phyloP scores from a whole-genome alignment of 2,113 vertebrate genomes.

The Equus przewalskii region DNA sequence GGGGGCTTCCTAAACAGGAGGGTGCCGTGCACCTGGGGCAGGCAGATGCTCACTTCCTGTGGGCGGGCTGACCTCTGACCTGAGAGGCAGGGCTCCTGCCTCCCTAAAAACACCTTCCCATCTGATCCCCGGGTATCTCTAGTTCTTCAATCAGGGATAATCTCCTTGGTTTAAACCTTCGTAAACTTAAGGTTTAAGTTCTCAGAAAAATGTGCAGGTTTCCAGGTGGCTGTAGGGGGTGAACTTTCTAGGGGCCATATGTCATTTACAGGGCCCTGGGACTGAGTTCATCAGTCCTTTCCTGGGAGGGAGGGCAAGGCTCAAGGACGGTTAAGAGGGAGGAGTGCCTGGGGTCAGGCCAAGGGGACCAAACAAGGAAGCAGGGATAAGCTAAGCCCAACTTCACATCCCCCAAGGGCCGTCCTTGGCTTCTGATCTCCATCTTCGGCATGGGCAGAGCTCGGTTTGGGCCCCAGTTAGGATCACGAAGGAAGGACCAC shows the following conservation, averaged over 20 bases:
- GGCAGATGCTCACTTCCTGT: neutral
- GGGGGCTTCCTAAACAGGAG: neutral
- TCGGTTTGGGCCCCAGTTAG: neutral
- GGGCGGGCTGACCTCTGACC: neutral
- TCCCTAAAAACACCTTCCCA: neutral
- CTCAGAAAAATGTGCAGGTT: neutral
- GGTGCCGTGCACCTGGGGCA: fast-evolving
- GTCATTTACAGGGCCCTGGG: neutral
- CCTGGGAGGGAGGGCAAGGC: neutral
- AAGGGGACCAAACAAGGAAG: neutral
- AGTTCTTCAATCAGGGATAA: neutral
- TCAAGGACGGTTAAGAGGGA: neutral
- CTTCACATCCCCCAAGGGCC: neutral
- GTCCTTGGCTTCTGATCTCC: neutral
- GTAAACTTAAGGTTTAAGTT: no score
- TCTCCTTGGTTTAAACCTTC: neutral
- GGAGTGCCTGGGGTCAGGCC: neutral
- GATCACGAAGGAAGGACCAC: no score
- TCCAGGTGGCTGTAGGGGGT: neutral
- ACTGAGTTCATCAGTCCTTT: neutral
- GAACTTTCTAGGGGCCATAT: neutral
- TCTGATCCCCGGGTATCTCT: no score
- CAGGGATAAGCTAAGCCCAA: neutral
- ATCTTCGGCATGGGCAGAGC: neutral
- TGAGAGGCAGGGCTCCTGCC: neutral